A percentile compares a stretch with the other conserved stretches of the same genome.
Evolutionary conservation across 2,113 vertebrate genomes (phyloP).

Genomic region (Myiagra hebetior): DNA sequence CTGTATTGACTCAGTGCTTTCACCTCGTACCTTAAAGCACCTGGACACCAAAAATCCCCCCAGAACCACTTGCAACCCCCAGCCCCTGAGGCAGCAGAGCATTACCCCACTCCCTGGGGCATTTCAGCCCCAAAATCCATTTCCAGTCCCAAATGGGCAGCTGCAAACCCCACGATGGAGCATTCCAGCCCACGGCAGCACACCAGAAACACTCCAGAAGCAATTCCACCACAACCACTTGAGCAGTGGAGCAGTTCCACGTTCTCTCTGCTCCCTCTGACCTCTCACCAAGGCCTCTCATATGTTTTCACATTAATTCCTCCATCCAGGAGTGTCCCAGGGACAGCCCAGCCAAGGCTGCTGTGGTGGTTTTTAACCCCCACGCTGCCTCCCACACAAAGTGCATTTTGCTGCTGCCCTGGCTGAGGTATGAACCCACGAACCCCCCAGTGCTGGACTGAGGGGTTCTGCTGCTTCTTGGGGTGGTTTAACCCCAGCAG

Average conservation of each 20-base stretch:
- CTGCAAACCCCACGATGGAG: background rate
- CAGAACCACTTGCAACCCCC: background rate
- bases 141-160: background rate
- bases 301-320: accelerated
- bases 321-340: background rate
- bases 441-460: background rate
- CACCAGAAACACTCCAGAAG: background rate
- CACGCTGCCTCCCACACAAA: background rate
- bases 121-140: background rate
- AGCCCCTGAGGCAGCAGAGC: background rate
- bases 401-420: background rate
- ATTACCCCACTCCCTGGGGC: too few species aligned
- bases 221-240: background rate
- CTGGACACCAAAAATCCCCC: background rate
- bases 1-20: background rate
- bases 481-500: background rate
- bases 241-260: background rate
- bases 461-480: background rate
- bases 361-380: background rate
- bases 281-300: background rate
- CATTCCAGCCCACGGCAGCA: accelerated
- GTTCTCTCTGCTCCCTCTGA: background rate
- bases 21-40: accelerated
- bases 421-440: background rate
- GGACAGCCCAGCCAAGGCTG: too few species aligned